Evolutionary conservation across 2,797 vertebrate genomes (phyloP).

Genomic region (Strix occidentalis): DNA sequence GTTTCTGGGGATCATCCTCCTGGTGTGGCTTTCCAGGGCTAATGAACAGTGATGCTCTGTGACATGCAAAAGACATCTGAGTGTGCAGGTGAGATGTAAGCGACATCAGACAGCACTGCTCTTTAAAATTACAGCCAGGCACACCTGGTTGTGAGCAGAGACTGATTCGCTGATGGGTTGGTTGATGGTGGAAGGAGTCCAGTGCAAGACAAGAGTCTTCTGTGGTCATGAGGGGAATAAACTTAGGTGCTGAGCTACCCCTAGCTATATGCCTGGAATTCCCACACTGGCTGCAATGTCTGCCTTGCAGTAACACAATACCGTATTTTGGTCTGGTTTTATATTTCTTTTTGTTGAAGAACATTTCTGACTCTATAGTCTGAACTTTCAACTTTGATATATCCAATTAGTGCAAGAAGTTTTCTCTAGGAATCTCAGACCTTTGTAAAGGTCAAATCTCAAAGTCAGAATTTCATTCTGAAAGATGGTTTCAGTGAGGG

Average conservation of each 20-base stretch:
- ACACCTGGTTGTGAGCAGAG: background rate
- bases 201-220: background rate
- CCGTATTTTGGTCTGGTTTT: background rate
- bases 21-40: background rate
- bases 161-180: background rate
- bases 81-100: background rate
- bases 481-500: background rate
- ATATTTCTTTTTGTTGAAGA: background rate
- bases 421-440: background rate
- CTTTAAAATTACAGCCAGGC: background rate
- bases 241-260: background rate
- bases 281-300: background rate
- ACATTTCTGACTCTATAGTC: background rate
- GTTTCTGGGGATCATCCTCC: background rate
- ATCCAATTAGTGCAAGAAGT: background rate
- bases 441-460: background rate
- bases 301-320: background rate
- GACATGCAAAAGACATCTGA: background rate
- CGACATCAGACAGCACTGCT: background rate
- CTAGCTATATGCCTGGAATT: background rate
- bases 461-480: background rate
- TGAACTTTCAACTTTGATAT: background rate
- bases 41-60: background rate
- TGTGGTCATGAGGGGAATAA: background rate
- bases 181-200: background rate